Evolutionary conservation across 1,140 invertebrate genomes (phyloP).

Genomic region (Lithobius niger): DNA sequence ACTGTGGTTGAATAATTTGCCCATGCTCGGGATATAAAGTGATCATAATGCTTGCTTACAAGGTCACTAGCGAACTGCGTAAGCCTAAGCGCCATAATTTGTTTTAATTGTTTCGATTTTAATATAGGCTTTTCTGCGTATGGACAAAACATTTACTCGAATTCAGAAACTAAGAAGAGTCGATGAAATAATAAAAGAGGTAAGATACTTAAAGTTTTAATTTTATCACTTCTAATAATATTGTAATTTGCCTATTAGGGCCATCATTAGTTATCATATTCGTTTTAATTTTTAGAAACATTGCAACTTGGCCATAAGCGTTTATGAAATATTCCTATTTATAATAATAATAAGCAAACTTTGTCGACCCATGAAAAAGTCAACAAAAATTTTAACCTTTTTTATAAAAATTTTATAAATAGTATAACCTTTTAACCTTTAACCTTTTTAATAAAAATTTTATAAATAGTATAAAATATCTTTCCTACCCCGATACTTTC

Average conservation of each 20-base stretch:
- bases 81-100: no score
- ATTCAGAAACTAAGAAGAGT: slow-evolving; percentile 63
- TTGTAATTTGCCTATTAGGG: not conserved
- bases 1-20: no score
- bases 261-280: slow-evolving; percentile 5
- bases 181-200: slow-evolving; percentile 77
- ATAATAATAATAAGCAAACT: not conserved
- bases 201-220: slow-evolving; percentile 28
- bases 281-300: slow-evolving; percentile 37
- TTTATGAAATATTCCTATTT: slow-evolving; percentile 39
- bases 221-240: not conserved
- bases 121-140: slow-evolving; percentile 83
- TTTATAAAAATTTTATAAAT: no score
- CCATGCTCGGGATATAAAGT: no score
- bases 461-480: no score
- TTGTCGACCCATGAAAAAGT: not conserved
- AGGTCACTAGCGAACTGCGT: no score
- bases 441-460: no score
- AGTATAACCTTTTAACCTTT: no score
- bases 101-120: no score
- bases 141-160: slow-evolving; percentile 68
- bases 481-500: no score
- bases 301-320: slow-evolving; percentile 71
- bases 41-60: no score
- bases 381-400: no score